phyloP scores from a whole-genome alignment of 1,140 invertebrate species.

The Helicorthomorpha holstii region DNA sequence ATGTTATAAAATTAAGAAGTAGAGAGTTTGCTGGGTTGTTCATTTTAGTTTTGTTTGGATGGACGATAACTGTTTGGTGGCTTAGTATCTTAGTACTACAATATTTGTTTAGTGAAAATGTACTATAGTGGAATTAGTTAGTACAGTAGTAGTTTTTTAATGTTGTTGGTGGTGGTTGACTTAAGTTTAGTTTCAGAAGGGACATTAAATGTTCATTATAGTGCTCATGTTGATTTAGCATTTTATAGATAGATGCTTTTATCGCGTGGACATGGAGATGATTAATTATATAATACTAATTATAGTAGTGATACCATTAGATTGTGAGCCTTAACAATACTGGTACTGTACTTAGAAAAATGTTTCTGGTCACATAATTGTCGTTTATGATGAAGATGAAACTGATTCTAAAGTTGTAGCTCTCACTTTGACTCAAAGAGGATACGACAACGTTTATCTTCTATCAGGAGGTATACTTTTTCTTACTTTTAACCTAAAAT shows the following conservation, averaged over 20 bases:
- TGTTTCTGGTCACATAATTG: conserved; percentile 27
- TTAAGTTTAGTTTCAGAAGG: neutral
- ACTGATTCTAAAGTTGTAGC: conserved; percentile 23
- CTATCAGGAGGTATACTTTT: conserved; percentile 29
- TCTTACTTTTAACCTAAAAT: neutral
- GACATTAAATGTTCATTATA: too few relatives aligned
- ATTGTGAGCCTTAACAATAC: neutral
- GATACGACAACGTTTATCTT: conserved; percentile 35
- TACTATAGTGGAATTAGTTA: too few relatives aligned
- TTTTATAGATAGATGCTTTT: neutral
- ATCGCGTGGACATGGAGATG: conserved; percentile 9
- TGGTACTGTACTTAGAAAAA: conserved; percentile 23
- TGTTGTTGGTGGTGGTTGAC: too few relatives aligned
- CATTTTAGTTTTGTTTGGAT: too few relatives aligned
- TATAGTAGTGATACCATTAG: neutral
- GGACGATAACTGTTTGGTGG: too few relatives aligned
- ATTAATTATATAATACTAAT: neutral
- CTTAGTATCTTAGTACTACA: too few relatives aligned
- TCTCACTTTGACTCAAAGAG: conserved; percentile 31
- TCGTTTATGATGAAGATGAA: conserved; percentile 36
- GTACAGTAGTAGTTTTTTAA: too few relatives aligned
- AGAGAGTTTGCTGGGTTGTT: too few relatives aligned
- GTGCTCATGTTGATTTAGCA: neutral
- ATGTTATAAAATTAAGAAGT: too few relatives aligned
- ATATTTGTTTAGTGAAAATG: too few relatives aligned